Evolutionary conservation across 2,888 invertebrate species (phyloP), one percentile per base, ranked within the genome.

Genomic region (Pelosia muscerda): DNA sequence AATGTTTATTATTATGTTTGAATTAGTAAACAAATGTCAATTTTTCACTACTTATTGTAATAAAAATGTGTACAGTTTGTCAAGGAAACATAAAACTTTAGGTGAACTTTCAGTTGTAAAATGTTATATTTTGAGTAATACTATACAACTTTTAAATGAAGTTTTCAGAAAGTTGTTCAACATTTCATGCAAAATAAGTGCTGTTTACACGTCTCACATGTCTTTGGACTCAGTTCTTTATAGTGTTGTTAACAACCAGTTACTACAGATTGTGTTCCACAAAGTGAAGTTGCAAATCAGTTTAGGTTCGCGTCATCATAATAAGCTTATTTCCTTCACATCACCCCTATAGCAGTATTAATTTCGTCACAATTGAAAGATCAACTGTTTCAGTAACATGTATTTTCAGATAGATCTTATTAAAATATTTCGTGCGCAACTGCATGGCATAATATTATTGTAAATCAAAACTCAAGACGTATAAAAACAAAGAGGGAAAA

Each of bases 401-500:
- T 6, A 13, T 25, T 55, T 0, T 15, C 55, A 26, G 25, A 26
- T 56, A 26, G 25, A n/a, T n/a, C n/a, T 56, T 55, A 25, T 54
- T 54, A 23, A 54, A 55, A 19, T 22, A 25, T 56, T 23, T 22
- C 26, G 15, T 9, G n/a, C 2, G 22, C 1, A 26, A 19, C 57
- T 22, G n/a, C 31, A 58, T 34, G 22, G 31, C 11, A 56, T 26
- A 58, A 31, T 57, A 57, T 22, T 34, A 31, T 58, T 34, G 11
- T 49, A 62, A 22, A 31, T 23, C 5, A 28, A 15, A 22, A 28
- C 23, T 23, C 9, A 54, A 23, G 9, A 61, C 65, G 23, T 73
- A 38, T 57, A 65, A 71, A 74, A 74, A 74, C 65, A n/a, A 49
- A 78, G 56, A 69, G 65, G 73, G 68, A 81, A 81, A 83, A 76